A percentile compares a stretch with the other conserved stretches of the same genome.
phyloP scores from a whole-genome alignment of 2,888 invertebrate species.

The Gryllus longicercus region DNA sequence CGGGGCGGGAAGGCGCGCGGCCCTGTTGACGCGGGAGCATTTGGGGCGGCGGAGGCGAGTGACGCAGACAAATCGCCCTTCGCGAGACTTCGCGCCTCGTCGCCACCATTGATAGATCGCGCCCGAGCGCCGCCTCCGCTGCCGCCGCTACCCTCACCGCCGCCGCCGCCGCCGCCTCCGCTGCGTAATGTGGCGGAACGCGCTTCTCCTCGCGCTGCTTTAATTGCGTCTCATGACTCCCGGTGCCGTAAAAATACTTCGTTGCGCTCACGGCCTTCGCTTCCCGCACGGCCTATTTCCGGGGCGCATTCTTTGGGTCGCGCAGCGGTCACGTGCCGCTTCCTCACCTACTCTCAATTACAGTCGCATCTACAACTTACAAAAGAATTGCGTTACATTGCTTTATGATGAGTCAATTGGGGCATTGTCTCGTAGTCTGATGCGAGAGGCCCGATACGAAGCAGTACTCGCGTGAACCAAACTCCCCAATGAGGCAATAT shows the following conservation, averaged over 20 bases:
- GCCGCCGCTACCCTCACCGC: neutral
- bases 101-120: conserved; percentile 2
- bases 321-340: too few species aligned
- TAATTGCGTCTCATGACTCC: neutral
- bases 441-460: too few species aligned
- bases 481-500: too few species aligned
- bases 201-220: neutral
- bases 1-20: neutral
- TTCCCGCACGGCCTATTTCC: too few species aligned
- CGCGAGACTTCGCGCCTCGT: conserved; percentile 6
- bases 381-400: too few species aligned
- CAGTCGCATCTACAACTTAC: too few species aligned
- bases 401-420: too few species aligned
- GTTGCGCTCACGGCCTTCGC: neutral
- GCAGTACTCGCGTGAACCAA: too few species aligned
- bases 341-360: too few species aligned
- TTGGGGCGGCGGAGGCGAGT: neutral
- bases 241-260: neutral
- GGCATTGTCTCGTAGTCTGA: too few species aligned
- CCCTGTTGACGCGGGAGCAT: neutral
- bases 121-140: neutral
- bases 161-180: neutral
- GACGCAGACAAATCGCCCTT: conserved; percentile 17
- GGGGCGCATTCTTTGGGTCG: too few species aligned
- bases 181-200: conserved; percentile 3